These are phyloP conservation scores for Hypena proboscidalis DNA, from an alignment of 2,888 invertebrate genomes.

Conservation along the genomic window DNA sequence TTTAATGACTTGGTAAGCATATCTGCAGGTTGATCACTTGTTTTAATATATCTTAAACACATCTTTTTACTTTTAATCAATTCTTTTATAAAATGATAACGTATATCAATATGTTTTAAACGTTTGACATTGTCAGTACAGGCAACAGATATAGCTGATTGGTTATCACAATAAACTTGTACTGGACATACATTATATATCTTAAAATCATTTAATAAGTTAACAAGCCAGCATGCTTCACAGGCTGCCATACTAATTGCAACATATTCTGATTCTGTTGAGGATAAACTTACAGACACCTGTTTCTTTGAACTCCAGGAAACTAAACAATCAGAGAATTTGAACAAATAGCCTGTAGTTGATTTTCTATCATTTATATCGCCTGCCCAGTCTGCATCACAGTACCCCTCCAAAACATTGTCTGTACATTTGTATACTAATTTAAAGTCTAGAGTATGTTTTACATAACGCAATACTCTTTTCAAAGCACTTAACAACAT, in stretches of 20 bases:
- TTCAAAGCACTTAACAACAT: too few relatives aligned
- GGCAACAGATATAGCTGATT: slow-evolving; percentile 6
- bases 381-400: slow-evolving; percentile 13
- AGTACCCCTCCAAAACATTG: not conserved
- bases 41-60: too few relatives aligned
- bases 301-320: not conserved
- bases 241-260: slow-evolving; percentile 7
- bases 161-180: slow-evolving; percentile 8
- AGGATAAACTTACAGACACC: too few relatives aligned
- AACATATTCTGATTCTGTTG: slow-evolving; percentile 15
- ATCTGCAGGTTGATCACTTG: too few relatives aligned
- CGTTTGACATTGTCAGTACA: slow-evolving; percentile 2
- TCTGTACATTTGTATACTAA: slow-evolving; percentile 1
- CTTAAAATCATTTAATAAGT: slow-evolving; percentile 8
- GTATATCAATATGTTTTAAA: slow-evolving; percentile 7
- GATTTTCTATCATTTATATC: slow-evolving; percentile 5
- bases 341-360: slow-evolving; percentile 5
- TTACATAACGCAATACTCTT: slow-evolving; percentile 5
- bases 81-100: slow-evolving; percentile 6
- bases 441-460: slow-evolving; percentile 5
- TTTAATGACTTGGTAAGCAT: too few relatives aligned
- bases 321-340: slow-evolving; percentile 1
- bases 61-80: slow-evolving; percentile 1
- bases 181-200: slow-evolving; percentile 2
- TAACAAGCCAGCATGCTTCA: slow-evolving; percentile 6